Percentiles rank a stretch among this genome's conserved stretches.
phyloP scores from a whole-genome alignment of 2,888 invertebrate genomes.

The Eilema depressum region DNA sequence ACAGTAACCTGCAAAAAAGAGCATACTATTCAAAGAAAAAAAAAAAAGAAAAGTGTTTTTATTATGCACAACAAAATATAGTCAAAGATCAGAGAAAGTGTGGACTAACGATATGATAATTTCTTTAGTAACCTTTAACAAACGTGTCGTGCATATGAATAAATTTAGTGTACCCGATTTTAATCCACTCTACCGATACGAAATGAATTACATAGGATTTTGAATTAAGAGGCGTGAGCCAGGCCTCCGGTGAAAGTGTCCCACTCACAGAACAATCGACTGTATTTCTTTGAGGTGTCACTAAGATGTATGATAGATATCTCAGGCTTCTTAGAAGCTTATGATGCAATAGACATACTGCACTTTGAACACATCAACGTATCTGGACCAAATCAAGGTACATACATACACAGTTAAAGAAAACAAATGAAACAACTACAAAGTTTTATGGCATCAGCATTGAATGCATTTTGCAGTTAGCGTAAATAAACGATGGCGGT shows the following conservation, averaged over 20 bases:
- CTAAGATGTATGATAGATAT: slow-evolving; percentile 75
- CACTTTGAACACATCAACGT: slow-evolving; percentile 53
- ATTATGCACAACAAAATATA: no score
- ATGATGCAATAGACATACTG: slow-evolving; percentile 64
- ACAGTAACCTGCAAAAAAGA: not conserved
- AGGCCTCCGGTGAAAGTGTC: slow-evolving; percentile 78
- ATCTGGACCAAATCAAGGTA: slow-evolving; percentile 27
- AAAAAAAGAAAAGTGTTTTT: no score
- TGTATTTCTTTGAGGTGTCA: slow-evolving; percentile 78
- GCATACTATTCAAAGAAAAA: no score
- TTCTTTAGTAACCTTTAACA: slow-evolving; percentile 71
- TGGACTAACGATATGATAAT: slow-evolving; percentile 69
- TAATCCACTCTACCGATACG: slow-evolving; percentile 70
- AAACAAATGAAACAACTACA: slow-evolving; percentile 33
- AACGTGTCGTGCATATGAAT: slow-evolving; percentile 75
- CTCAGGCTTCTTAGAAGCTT: slow-evolving; percentile 65
- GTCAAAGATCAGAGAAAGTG: slow-evolving; percentile 71
- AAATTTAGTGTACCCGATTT: slow-evolving; percentile 70
- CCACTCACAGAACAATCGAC: slow-evolving; percentile 79
- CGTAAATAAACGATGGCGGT: slow-evolving; percentile 56
- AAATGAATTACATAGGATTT: slow-evolving; percentile 76
- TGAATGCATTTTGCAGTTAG: slow-evolving; percentile 45
- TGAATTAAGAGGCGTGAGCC: slow-evolving; percentile 74
- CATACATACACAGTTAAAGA: slow-evolving; percentile 24
- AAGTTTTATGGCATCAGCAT: slow-evolving; percentile 40